Evolutionary conservation across 1,140 invertebrate species (phyloP).

Genomic region (Penaeus vannamei): DNA sequence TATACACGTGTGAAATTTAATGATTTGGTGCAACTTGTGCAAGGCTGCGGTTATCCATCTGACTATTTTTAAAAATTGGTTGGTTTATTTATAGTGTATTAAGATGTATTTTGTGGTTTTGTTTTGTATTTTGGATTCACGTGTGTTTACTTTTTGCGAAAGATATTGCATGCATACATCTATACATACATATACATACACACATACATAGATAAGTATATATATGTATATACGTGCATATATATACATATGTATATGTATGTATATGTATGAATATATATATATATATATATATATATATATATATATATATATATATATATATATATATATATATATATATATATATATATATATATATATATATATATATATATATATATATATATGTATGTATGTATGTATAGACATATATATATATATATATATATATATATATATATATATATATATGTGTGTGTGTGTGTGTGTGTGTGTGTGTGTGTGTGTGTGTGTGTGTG

Average conservation of each 20-base stretch:
- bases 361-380: constrained; percentile 16
- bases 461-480: too few species aligned
- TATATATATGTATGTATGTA: constrained; percentile 24
- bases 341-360: constrained; percentile 6
- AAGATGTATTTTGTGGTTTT: too few species aligned
- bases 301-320: background rate
- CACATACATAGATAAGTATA: background rate
- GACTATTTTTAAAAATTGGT: too few species aligned
- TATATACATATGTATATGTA: constrained; percentile 9
- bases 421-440: constrained; percentile 4
- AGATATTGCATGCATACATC: background rate
- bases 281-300: background rate
- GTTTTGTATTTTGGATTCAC: too few species aligned
- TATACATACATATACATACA: constrained; percentile 18
- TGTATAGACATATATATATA: constrained; percentile 1
- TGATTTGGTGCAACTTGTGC: too few species aligned
- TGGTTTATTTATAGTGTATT: too few species aligned
- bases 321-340: background rate
- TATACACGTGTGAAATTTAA: too few species aligned
- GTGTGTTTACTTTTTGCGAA: too few species aligned
- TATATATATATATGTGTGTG: constrained; percentile 9
- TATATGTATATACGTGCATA: background rate
- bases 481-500: too few species aligned
- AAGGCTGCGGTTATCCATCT: too few species aligned
- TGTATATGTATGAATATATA: constrained; percentile 20